Percentiles rank a stretch among this genome's conserved stretches.
These are phyloP conservation scores for Apodemia zela DNA, from an alignment of 2,888 invertebrate genomes.

Conservation along the genomic window DNA sequence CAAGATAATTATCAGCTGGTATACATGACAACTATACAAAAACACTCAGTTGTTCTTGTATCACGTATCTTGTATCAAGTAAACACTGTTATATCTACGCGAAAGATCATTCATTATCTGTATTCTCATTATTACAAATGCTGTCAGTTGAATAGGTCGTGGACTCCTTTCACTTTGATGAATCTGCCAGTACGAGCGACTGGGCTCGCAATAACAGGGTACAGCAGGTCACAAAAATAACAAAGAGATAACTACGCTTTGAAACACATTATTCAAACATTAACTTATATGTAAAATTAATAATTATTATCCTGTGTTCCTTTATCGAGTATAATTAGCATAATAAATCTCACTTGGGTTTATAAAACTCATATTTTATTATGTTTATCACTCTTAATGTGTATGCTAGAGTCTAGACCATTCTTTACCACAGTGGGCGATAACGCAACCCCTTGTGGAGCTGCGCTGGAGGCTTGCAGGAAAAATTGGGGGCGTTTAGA, in stretches of 20 bases:
- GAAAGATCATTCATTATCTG: conserved; percentile 1
- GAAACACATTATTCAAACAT: conserved; percentile 3
- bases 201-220: conserved; percentile 35
- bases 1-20: too few species aligned
- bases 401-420: too few species aligned
- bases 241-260: neutral
- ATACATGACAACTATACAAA: too few species aligned
- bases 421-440: too few species aligned
- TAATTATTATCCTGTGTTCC: neutral
- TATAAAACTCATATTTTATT: neutral
- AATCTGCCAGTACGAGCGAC: conserved; percentile 6
- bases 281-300: neutral
- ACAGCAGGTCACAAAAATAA: conserved; percentile 51
- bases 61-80: too few species aligned
- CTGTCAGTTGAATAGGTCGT: conserved; percentile 50
- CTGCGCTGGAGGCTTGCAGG: too few species aligned
- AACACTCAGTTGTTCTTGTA: too few species aligned
- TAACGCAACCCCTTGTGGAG: too few species aligned
- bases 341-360: neutral
- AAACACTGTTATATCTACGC: too few species aligned
- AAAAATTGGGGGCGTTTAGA: too few species aligned
- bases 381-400: neutral
- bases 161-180: conserved; percentile 66
- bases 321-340: neutral
- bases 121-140: conserved; percentile 16